These are phyloP conservation scores for Pyralis farinalis DNA, from an alignment of 2,888 invertebrate species.

Conservation along the genomic window DNA sequence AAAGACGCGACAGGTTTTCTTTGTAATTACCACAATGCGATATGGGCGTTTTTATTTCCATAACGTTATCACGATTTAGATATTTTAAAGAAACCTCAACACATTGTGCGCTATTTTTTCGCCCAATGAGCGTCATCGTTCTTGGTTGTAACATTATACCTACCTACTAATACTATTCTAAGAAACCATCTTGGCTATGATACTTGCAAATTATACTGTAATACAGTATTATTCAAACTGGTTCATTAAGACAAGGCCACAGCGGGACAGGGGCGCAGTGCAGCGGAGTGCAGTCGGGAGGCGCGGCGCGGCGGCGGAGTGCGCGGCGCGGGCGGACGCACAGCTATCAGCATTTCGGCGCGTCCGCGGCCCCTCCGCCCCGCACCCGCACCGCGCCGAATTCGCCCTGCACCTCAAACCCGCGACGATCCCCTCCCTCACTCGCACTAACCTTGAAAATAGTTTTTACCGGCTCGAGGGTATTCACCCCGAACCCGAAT, in stretches of 20 bases:
- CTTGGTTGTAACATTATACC: too few relatives aligned
- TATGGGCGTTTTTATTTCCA: too few relatives aligned
- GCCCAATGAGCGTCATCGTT: too few relatives aligned
- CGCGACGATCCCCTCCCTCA: conserved; percentile 71
- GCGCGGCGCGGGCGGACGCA: conserved; percentile 24
- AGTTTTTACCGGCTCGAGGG: conserved; percentile 79
- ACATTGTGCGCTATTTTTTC: too few relatives aligned
- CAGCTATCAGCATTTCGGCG: conserved; percentile 70
- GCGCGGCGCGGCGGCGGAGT: conserved; percentile 43
- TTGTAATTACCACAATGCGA: too few relatives aligned
- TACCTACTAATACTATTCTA: too few relatives aligned
- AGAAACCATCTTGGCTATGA: too few relatives aligned
- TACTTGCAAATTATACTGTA: too few relatives aligned
- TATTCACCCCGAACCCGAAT: conserved; percentile 80
- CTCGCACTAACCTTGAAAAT: conserved; percentile 77
- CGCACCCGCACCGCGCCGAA: conserved; percentile 51
- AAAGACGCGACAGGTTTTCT: too few relatives aligned
- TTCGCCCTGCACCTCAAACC: conserved; percentile 69
- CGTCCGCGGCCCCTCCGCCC: conserved; percentile 53
- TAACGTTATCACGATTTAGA: too few relatives aligned
- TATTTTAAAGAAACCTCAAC: too few relatives aligned
- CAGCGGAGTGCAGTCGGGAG: conserved; percentile 23
- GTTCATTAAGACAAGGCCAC: neutral
- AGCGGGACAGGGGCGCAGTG: neutral
- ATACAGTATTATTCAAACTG: neutral